A percentile compares a stretch with the other conserved stretches of the same genome.
phyloP scores from a whole-genome alignment of 2,113 vertebrate genomes.

The Pachyramphus minor region DNA sequence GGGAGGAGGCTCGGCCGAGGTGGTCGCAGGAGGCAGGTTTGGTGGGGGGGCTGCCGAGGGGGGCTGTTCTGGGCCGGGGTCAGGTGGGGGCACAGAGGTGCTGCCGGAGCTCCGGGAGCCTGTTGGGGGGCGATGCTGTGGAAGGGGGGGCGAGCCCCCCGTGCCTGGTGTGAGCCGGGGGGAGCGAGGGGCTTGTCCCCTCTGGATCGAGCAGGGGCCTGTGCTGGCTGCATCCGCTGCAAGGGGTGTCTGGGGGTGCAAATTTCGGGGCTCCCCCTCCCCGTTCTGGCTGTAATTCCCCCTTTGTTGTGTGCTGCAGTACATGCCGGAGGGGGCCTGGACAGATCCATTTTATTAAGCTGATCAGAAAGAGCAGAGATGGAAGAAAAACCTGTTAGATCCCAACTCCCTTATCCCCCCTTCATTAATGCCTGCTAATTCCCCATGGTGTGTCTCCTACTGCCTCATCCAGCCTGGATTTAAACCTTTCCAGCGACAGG shows the following conservation, averaged over 20 bases:
- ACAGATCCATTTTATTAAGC: conserved; percentile 11
- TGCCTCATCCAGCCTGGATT: neutral
- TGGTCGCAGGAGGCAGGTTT: fast-evolving
- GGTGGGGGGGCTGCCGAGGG: neutral
- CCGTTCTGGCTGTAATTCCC: neutral
- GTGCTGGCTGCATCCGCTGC: fast-evolving
- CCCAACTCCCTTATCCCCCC: neutral
- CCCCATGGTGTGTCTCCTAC: neutral
- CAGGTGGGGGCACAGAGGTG: neutral
- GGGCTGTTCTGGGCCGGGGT: neutral
- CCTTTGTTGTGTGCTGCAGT: conserved; percentile 38
- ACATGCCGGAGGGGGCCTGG: neutral
- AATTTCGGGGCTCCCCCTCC: fast-evolving
- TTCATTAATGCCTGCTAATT: neutral
- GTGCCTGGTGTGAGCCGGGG: fast-evolving
- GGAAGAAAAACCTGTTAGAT: conserved; percentile 50
- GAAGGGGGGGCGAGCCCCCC: fast-evolving
- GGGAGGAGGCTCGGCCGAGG: neutral
- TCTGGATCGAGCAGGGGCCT: fast-evolving
- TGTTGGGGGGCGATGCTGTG: neutral
- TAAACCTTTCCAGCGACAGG: neutral
- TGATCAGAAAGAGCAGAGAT: neutral
- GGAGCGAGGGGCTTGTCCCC: fast-evolving
- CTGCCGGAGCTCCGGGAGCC: neutral
- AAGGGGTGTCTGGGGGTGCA: fast-evolving